phyloP scores from a whole-genome alignment of 92 coral and sea anemone species.

The Phenganax marumi region DNA sequence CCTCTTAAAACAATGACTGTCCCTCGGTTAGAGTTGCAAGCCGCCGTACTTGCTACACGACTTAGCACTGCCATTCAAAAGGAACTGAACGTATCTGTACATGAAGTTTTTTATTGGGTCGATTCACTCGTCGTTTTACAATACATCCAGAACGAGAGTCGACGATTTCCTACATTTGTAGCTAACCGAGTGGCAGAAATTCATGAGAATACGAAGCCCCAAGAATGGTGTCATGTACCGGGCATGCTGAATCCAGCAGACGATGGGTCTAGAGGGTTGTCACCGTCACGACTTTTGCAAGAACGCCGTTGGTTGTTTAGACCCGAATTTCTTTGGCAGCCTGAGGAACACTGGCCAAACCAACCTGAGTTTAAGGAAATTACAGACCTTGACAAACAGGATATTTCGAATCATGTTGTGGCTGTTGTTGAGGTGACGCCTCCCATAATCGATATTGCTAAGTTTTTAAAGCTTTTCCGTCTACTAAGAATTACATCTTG shows the following conservation, averaged over 20 bases:
- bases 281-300: not conserved
- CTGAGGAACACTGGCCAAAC: slow-evolving; percentile 15
- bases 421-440: not conserved
- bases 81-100: not conserved
- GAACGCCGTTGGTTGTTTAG: not conserved
- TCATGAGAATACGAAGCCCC: not conserved
- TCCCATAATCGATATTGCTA: not conserved
- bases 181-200: slow-evolving; percentile 19
- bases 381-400: not conserved
- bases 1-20: not conserved
- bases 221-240: slow-evolving; percentile 8
- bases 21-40: not conserved
- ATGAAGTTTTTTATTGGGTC: not conserved
- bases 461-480: not conserved
- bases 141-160: not conserved
- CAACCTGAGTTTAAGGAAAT: not conserved
- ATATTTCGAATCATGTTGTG: not conserved
- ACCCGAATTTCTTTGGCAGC: slow-evolving; percentile 14
- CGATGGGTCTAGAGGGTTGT: not conserved
- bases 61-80: not conserved
- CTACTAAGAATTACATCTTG: slow-evolving; percentile 1
- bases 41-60: not conserved
- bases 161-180: not conserved
- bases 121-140: slow-evolving; percentile 16
- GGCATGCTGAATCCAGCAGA: slow-evolving; percentile 6